Evolutionary conservation across 2,888 invertebrate species (phyloP), one percentile per base, ranked within the genome.

Genomic region (Catocala sponsa): DNA sequence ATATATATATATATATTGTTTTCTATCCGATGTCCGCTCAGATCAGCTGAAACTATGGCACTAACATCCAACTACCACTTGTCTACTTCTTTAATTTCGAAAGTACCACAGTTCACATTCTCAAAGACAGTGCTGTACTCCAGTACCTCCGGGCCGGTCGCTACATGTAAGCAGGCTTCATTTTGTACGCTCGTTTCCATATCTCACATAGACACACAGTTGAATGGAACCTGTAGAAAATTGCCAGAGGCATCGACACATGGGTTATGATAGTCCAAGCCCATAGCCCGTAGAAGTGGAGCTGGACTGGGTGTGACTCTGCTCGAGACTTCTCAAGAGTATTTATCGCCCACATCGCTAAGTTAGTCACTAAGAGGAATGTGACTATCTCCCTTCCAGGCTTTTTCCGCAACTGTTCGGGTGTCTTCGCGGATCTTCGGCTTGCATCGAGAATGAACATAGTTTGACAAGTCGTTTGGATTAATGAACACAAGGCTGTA

Each of bases 201-300:
- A 99, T 98, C 91, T 99, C 99, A 88, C 98, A 98, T 63, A 99
- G 95, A 85, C 99, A 99, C 1, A 99, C 98, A 0, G 99, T 98
- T 48, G 98, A 98, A 87, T 99, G 99, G 91, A 99, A 99, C 65
- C 98, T 95, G 91, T 98, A 99, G 92, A 99, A 99, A 68, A 99
- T 98, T 0, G 98, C 98, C 79, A 97, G 81, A 0, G 99, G 99
- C 97, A 98, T 98, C 0, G 98, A 98, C 1, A 99, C 98, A 84
- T 99, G 98, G 0, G 98, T 98, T 65, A 99, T 98, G 65, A 99
- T 98, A 11, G 98, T 98, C 98, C 98, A 99, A 41, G 98, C 98
- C 98, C 98, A 98, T 44, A 98, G 94, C 0, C 98, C 98, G 81
- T 98, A 98, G 91, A 99, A 98, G 83, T 98, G 97, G 72, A 98